Base-by-base conservation (phyloP, 2,797 vertebrate genomes). In the Cossypha polioptera region DNA sequence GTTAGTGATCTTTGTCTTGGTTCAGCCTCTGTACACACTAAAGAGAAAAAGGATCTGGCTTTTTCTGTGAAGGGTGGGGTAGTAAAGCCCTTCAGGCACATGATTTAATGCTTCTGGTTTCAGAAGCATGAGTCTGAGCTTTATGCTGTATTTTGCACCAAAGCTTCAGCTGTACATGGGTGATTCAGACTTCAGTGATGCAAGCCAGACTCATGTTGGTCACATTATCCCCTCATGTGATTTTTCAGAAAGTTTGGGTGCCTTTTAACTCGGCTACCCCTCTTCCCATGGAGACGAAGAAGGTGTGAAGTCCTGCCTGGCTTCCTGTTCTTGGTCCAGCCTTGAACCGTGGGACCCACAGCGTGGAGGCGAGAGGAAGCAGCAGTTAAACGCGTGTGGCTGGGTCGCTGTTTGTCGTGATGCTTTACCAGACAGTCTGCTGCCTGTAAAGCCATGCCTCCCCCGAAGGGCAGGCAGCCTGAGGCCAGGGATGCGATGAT, bases 201-300 rank as follows among this genome's bases (percentile, higher is more conserved):
- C 59, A 93, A 88, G 40, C 66, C 84, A 76, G 54, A 31, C 16
- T 4, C 42, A 16, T 67, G 67, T n/a, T 68, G 74, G 59, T 92
- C 94, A 92, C 63, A 13, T 87, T 69, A 78, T 86, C 4, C 62
- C 16, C 59, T 88, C 91, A 71, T 78, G 63, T 95, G 91, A 89
- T 82, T 69, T 69, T 66, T 86, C 51, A 87, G 76, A 90, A 93
- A 91, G 67, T 85, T 75, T 76, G 40, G 40, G 48, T 48, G 71
- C 48, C 33, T 76, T 80, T 92, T 72, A 75, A 80, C 36, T 54
- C 55, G 45, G 35, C 31, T 61, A 4, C 14, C 33, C 33, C 10
- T 88, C 62, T 88, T 43, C 28, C 66, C 12, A 4, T 4, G 45
- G 42, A 4, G 3, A 50, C 29, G 59, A 29, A 73, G 38, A 62